Percentiles rank a stretch among this genome's conserved stretches.
Conservation (phyloP, 2,888 invertebrate species). For the Parnassius mnemosyne region DNA sequence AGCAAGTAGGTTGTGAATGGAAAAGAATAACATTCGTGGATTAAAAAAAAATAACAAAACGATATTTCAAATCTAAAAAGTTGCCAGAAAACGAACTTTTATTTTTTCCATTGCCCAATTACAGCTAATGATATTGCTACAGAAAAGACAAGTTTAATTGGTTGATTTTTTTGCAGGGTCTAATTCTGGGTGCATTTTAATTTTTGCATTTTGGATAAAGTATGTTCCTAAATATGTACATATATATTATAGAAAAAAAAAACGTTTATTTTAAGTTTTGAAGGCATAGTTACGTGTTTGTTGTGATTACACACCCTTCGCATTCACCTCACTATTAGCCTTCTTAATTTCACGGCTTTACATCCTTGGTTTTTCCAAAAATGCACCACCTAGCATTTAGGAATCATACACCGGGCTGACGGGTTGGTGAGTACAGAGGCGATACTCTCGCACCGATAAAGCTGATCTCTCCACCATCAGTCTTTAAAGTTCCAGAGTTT, state of each 20-base stretch:
- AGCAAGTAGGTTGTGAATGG: slow-evolving; percentile 33
- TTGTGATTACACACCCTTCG: too few species aligned
- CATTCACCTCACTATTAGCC: too few species aligned
- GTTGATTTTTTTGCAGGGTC: not conserved
- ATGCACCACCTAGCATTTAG: too few species aligned
- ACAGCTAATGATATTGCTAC: slow-evolving; percentile 19
- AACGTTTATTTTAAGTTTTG: not conserved
- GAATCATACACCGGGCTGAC: too few species aligned
- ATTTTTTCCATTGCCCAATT: slow-evolving; percentile 15
- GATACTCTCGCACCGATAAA: too few species aligned
- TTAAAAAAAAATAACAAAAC: slow-evolving; percentile 27
- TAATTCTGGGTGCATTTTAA: not conserved
- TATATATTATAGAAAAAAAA: not conserved
- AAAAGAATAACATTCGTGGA: slow-evolving; percentile 24
- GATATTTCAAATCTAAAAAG: slow-evolving; percentile 14
- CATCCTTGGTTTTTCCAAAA: too few species aligned
- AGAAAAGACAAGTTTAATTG: slow-evolving; percentile 13
- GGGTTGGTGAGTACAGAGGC: too few species aligned
- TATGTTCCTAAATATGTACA: not conserved
- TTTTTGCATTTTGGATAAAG: slow-evolving; percentile 8
- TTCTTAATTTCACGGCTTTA: too few species aligned
- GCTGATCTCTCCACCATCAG: too few species aligned
- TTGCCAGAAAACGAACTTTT: slow-evolving; percentile 2
- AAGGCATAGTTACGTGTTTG: too few species aligned
- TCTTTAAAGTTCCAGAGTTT: too few species aligned